Percentiles rank a stretch among this genome's conserved stretches.
These are phyloP conservation scores for Heliothis virescens DNA, from an alignment of 1,140 invertebrate genomes.

Conservation along the genomic window DNA sequence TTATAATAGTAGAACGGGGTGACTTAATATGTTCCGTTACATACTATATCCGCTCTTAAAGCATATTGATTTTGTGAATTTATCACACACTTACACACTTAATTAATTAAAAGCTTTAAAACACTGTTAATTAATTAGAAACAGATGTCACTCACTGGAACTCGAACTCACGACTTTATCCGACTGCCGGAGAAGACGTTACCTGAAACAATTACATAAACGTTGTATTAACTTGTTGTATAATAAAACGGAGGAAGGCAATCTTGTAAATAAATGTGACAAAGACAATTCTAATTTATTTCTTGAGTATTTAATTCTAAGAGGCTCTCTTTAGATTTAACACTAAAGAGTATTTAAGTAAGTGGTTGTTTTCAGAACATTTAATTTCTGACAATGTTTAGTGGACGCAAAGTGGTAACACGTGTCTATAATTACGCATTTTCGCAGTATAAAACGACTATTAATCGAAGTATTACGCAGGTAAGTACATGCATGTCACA, in stretches of 20 bases:
- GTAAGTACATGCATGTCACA: no score
- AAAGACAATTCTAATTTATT: not conserved
- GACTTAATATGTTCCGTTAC: no score
- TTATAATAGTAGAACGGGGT: no score
- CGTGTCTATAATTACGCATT: no score
- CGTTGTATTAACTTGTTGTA: constrained; percentile 7
- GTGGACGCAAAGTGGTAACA: no score
- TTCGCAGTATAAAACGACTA: no score
- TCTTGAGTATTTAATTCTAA: not conserved
- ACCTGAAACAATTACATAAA: constrained; percentile 32
- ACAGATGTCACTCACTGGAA: not conserved
- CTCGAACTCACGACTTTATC: not conserved
- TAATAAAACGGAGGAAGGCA: not conserved
- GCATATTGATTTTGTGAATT: no score
- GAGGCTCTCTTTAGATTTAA: not conserved
- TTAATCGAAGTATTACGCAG: no score
- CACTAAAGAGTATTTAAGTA: no score
- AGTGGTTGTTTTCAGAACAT: no score
- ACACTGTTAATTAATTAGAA: not conserved
- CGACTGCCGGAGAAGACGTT: not conserved
- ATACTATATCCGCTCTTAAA: no score
- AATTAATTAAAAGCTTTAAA: not conserved
- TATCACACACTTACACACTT: not conserved
- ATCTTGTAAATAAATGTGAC: not conserved
- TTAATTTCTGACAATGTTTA: no score